These are phyloP conservation scores for Meiosimyza platycephala DNA, from an alignment of 2,888 invertebrate genomes.

Conservation along the genomic window DNA sequence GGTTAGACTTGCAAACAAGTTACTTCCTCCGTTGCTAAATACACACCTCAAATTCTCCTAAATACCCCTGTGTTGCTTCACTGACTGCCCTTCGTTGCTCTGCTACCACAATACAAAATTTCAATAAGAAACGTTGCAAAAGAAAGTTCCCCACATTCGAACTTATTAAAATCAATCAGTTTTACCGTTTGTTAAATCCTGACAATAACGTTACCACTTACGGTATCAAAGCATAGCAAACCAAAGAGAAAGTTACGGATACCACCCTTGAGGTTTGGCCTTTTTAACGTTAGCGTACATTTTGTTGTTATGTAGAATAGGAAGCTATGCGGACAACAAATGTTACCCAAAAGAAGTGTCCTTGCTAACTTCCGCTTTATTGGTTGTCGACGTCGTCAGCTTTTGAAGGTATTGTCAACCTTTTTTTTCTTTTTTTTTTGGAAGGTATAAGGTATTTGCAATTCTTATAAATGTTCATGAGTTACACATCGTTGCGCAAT, in stretches of 20 bases:
- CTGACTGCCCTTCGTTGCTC: neutral
- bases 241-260: constrained; percentile 29
- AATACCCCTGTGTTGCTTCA: neutral
- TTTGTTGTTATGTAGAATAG: constrained; percentile 1
- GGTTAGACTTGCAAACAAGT: neutral
- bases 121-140: neutral
- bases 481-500: constrained; percentile 60
- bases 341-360: constrained; percentile 28
- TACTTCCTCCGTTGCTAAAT: too few species aligned
- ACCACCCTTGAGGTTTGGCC: constrained; percentile 36
- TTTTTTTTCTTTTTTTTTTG: constrained; percentile 38
- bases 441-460: constrained; percentile 58
- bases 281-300: neutral
- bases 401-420: neutral
- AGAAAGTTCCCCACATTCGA: constrained; percentile 29
- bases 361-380: constrained; percentile 26
- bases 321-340: neutral
- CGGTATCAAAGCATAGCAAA: constrained; percentile 42
- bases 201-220: constrained; percentile 61
- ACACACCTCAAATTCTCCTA: too few species aligned
- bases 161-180: constrained; percentile 61
- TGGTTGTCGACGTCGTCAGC: neutral
- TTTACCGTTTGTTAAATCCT: constrained; percentile 59
- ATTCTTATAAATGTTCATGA: constrained; percentile 60
- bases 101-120: neutral